A percentile compares a stretch with the other conserved stretches of the same genome.
Evolutionary conservation across 2,113 vertebrate species (phyloP).

Genomic region (Hipposideros armiger): DNA sequence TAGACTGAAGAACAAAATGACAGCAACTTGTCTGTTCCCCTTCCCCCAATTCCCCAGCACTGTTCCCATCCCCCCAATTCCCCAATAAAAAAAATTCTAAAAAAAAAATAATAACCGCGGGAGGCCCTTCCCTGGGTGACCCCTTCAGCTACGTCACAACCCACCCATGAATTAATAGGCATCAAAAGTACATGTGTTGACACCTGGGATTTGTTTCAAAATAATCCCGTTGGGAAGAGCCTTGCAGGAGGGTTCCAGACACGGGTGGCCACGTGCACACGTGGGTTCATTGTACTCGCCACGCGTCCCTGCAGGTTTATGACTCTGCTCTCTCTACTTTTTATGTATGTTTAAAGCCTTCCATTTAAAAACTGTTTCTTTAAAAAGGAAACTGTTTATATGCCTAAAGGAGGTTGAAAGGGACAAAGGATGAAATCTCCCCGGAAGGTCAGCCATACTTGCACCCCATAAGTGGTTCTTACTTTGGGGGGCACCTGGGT

Average conservation of each 20-base stretch:
- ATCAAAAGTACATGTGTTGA: not conserved
- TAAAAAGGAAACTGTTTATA: not conserved
- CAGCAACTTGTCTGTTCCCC: no score
- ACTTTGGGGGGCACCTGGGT: accelerated
- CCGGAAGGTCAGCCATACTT: not conserved
- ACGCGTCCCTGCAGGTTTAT: accelerated
- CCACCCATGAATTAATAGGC: accelerated
- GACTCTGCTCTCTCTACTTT: not conserved
- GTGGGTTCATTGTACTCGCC: accelerated
- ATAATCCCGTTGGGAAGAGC: not conserved
- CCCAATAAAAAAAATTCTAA: no score
- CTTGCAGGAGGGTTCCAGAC: accelerated
- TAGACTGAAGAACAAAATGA: no score
- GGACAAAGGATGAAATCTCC: not conserved
- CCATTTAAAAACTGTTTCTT: not conserved
- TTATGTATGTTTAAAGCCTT: not conserved
- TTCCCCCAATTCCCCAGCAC: no score
- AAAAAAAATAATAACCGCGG: no score
- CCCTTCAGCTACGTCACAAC: not conserved
- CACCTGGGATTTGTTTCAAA: not conserved
- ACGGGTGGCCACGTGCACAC: no score
- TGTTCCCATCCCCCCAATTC: no score
- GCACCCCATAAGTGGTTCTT: not conserved
- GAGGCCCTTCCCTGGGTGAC: no score
- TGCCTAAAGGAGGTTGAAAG: not conserved